Percentiles rank a stretch among this genome's conserved stretches.
Evolutionary conservation across 2,888 invertebrate genomes (phyloP).

Genomic region (Polymixis lichenea): DNA sequence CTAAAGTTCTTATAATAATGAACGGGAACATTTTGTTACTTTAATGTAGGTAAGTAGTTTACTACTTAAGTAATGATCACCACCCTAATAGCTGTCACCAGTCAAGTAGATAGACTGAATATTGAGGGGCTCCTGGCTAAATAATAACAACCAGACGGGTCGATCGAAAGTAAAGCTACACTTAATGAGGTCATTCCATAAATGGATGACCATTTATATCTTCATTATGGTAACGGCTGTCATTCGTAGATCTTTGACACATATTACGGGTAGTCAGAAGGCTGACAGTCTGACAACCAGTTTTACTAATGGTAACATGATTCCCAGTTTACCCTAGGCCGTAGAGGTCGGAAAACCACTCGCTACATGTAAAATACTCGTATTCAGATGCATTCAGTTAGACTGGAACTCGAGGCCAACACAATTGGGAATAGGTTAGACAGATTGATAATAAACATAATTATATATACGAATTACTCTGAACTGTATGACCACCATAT

Average conservation of each 20-base stretch:
- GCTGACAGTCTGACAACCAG: background rate
- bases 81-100: background rate
- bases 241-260: background rate
- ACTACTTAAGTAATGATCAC: background rate
- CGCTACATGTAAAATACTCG: too few species aligned
- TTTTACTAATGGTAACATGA: background rate
- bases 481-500: too few species aligned
- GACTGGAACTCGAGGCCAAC: too few species aligned
- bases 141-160: background rate
- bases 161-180: background rate
- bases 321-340: too few species aligned
- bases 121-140: background rate
- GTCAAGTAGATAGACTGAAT: background rate
- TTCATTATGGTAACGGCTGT: background rate
- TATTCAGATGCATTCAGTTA: too few species aligned
- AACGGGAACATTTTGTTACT: background rate
- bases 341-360: too few species aligned
- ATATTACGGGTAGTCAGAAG: background rate
- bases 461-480: too few species aligned
- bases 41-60: constrained; percentile 28
- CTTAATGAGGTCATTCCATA: background rate
- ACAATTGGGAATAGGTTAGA: too few species aligned
- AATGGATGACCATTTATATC: too few species aligned
- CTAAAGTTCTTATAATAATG: background rate
- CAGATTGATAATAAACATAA: too few species aligned